Evolutionary conservation across 2,797 vertebrate species (phyloP), one percentile per base, ranked within the genome.

Genomic region (Crenuchus spilurus): DNA sequence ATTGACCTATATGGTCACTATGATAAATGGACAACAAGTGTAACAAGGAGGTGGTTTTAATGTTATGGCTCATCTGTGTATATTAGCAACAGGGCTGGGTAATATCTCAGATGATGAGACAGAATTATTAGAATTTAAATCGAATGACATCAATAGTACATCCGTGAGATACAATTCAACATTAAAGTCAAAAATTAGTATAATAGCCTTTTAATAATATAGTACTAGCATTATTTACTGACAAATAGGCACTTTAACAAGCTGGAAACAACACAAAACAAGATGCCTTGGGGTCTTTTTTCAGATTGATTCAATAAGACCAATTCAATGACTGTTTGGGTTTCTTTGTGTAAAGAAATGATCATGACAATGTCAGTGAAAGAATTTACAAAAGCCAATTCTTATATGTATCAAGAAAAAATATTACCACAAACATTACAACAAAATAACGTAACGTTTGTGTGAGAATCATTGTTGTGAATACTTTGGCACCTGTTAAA

Each of bases 181-280:
- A n/a, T 51, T 24, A 61, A 11, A 26, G 13, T 62, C 6, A 63
- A 18, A 33, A 20, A 8, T 37, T 1, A 18, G 16, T 35, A 4
- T 37, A 30, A 37, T 37, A 35, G 6, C 37, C 5, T 14, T 4
- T 42, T 42, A 9, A n/a, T 28, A 44, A 4, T 16, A 24, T 41
- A 37, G 39, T 61, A 14, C 7, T 39, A 62, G 11, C 6, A 52
- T 52, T 13, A 18, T 51, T 74, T 80, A 78, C 66, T 87, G 86
- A 88, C 84, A 77, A 82, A 86, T 82, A 93, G 91, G 91, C 90
- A 92, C 90, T 93, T 93, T 87, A 84, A 88, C 85, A 81, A 74
- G 82, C 76, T 78, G 81, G 54, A 37, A 63, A 74, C n/a, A 70
- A 52, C 83, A 37, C 48, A 58, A 63, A 65, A 55, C 13, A 33